Percentiles rank a stretch among this genome's conserved stretches.
These are phyloP conservation scores for Ramphastos sulfuratus DNA, from an alignment of 2,113 vertebrate genomes.

Conservation along the genomic window DNA sequence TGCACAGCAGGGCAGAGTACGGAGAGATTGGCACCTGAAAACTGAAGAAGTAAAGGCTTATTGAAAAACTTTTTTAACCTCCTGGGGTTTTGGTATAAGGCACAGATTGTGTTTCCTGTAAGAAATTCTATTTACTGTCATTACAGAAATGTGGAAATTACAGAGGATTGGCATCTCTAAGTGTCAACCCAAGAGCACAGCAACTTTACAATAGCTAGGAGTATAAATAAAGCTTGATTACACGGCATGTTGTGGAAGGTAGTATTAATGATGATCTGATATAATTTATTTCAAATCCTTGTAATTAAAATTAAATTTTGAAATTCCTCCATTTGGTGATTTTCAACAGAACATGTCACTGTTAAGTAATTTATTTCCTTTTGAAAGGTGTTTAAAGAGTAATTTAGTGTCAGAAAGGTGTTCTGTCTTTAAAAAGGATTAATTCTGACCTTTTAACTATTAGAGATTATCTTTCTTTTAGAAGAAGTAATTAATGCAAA, in stretches of 20 bases:
- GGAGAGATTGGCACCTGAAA: background rate
- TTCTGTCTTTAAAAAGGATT: slow-evolving; percentile 17
- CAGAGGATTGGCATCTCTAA: slow-evolving; percentile 12
- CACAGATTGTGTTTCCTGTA: background rate
- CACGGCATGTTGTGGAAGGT: background rate
- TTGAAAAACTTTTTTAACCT: background rate
- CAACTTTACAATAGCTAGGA: background rate
- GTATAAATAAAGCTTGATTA: background rate
- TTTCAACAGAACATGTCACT: background rate
- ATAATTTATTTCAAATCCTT: background rate
- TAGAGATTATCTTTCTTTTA: slow-evolving; percentile 33
- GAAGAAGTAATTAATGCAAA: slow-evolving; percentile 19
- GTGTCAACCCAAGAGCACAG: background rate
- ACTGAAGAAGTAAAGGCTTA: background rate
- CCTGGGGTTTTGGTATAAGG: background rate
- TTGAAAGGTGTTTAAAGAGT: background rate
- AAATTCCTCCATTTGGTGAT: background rate
- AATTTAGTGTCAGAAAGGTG: background rate
- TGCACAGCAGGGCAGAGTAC: background rate
- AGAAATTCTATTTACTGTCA: background rate
- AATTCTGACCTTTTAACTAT: slow-evolving; percentile 32
- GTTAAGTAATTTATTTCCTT: background rate
- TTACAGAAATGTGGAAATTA: background rate
- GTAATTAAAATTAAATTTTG: background rate
- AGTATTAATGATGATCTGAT: background rate